Evolutionary conservation across 1,140 invertebrate genomes (phyloP).

Genomic region (Tetramorium simillimum): DNA sequence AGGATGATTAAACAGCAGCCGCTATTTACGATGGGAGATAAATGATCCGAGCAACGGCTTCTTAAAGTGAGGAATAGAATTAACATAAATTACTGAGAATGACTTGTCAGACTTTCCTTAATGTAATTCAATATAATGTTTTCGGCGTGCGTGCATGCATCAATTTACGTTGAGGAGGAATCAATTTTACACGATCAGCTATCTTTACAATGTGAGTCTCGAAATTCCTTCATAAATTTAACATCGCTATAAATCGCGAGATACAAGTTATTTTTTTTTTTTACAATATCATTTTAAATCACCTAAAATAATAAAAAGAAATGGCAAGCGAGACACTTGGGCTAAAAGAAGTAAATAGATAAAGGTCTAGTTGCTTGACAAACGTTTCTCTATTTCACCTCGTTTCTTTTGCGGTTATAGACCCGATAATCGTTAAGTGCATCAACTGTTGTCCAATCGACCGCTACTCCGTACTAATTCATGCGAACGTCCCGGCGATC

Average conservation of each 20-base stretch:
- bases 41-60: conserved; percentile 21
- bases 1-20: conserved; percentile 25
- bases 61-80: conserved; percentile 19
- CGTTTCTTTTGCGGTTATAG: conserved; percentile 7
- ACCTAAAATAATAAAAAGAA: neutral
- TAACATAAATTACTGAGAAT: conserved; percentile 47
- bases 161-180: neutral
- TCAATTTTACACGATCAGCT: conserved; percentile 18
- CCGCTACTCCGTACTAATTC: conserved; percentile 1
- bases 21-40: neutral
- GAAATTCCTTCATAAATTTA: neutral
- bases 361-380: neutral
- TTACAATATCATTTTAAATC: neutral
- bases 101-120: conserved; percentile 23
- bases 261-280: neutral
- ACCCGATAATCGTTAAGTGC: conserved; percentile 4
- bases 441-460: conserved; percentile 25
- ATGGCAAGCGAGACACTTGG: neutral
- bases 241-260: neutral
- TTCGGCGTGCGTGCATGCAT: neutral
- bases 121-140: conserved; percentile 17
- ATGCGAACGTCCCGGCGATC: conserved; percentile 25
- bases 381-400: neutral
- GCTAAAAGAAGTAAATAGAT: neutral
- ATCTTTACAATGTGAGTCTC: neutral